These are phyloP conservation scores for Mirounga angustirostris DNA, from an alignment of 2,113 vertebrate species.

Conservation along the genomic window DNA sequence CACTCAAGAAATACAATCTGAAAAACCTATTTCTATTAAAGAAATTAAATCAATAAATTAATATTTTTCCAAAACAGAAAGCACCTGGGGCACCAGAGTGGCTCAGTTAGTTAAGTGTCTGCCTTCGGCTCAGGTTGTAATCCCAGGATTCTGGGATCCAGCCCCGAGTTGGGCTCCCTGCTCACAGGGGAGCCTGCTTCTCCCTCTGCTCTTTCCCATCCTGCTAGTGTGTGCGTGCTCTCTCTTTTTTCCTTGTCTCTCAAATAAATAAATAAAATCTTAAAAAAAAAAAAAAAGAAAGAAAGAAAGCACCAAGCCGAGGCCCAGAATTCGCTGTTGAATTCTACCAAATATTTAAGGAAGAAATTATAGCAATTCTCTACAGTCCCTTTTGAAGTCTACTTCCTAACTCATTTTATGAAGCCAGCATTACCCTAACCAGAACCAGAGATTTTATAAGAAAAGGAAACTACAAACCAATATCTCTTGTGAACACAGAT, in stretches of 20 bases:
- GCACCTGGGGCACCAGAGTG: not conserved
- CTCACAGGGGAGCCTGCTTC: not conserved
- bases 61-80: not conserved
- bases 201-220: not conserved
- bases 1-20: not conserved
- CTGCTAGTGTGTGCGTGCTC: not conserved
- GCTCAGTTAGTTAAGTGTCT: not conserved
- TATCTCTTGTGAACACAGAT: not conserved
- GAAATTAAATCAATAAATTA: not conserved
- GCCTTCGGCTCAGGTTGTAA: not conserved
- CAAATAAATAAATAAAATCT: not conserved
- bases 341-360: not conserved
- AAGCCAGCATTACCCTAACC: not conserved
- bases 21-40: not conserved
- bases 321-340: not conserved
- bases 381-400: not conserved
- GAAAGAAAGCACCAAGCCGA: not conserved
- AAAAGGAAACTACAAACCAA: not conserved
- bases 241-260: not conserved
- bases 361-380: not conserved
- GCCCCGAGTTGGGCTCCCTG: too few species aligned
- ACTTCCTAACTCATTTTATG: not conserved
- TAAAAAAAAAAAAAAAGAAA: too few species aligned
- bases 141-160: not conserved
- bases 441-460: not conserved